A percentile compares a stretch with the other conserved stretches of the same genome.
Evolutionary conservation across 2,113 vertebrate genomes (phyloP).

Genomic region (Syrmaticus mikado): DNA sequence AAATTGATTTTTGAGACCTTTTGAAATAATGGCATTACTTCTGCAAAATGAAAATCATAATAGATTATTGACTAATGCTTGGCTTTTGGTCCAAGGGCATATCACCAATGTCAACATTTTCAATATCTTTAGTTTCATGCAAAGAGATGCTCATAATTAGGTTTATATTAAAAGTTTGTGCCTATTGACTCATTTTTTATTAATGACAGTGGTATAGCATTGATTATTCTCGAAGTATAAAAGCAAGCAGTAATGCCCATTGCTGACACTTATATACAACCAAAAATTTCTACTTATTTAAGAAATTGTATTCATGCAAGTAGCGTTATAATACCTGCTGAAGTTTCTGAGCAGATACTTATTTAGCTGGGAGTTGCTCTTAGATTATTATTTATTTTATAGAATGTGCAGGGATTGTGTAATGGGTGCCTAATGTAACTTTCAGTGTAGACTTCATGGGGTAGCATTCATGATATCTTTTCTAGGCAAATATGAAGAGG

Average conservation of each 20-base stretch:
- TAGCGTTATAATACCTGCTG: not conserved
- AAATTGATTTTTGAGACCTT: slow-evolving; percentile 84
- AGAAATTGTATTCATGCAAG: not conserved
- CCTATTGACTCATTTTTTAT: slow-evolving; percentile 85
- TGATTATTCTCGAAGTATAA: slow-evolving; percentile 87
- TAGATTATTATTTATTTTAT: not conserved
- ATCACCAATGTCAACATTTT: slow-evolving; percentile 83
- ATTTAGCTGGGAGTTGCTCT: not conserved
- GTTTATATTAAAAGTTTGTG: slow-evolving; percentile 79
- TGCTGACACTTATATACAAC: slow-evolving; percentile 26
- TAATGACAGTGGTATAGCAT: slow-evolving; percentile 83
- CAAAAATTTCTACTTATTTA: slow-evolving; percentile 43
- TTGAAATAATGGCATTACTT: slow-evolving; percentile 83
- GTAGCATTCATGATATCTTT: not conserved
- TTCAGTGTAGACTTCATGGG: not conserved
- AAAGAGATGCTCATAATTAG: slow-evolving; percentile 81
- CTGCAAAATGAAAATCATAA: slow-evolving; percentile 91
- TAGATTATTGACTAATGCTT: slow-evolving; percentile 85
- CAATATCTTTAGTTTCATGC: slow-evolving; percentile 83
- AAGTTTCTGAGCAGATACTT: not conserved
- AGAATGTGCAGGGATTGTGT: not conserved
- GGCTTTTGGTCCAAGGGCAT: slow-evolving; percentile 82
- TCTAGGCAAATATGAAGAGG: not conserved
- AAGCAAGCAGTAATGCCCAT: slow-evolving; percentile 63
- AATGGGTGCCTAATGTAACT: not conserved